Evolutionary conservation across 2,113 vertebrate species (phyloP).

Genomic region (Macrotis lagotis): DNA sequence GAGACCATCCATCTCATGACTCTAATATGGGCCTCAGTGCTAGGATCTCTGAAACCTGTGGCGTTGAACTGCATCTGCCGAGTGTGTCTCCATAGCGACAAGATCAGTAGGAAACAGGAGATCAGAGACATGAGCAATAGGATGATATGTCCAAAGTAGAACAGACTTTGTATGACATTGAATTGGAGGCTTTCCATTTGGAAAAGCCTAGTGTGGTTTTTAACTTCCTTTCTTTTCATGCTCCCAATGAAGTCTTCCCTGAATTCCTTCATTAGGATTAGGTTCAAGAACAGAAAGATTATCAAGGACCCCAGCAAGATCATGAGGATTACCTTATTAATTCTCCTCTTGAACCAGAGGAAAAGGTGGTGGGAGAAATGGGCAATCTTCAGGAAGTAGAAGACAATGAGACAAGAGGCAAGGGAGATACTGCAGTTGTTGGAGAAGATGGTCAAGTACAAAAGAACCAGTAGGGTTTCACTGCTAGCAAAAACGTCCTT

Average conservation of each 20-base stretch:
- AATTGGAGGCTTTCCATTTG: no score
- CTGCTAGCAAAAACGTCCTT: background rate
- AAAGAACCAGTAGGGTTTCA: background rate
- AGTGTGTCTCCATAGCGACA: constrained; percentile 50
- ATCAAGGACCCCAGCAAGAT: background rate
- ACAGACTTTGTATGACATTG: no score
- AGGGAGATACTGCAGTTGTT: constrained; percentile 42
- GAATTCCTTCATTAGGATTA: no score
- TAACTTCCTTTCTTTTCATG: no score
- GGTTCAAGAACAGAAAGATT: no score
- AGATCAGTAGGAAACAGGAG: constrained; percentile 31
- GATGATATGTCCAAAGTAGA: no score
- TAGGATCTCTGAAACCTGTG: background rate
- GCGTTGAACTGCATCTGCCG: background rate
- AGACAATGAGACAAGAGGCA: constrained; percentile 14
- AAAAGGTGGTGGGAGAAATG: constrained; percentile 18
- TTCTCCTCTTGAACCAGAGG: constrained; percentile 50
- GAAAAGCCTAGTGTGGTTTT: no score
- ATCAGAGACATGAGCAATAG: background rate
- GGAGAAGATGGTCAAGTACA: no score
- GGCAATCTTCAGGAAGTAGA: constrained; percentile 57
- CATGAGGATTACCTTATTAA: constrained; percentile 18
- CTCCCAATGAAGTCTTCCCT: no score
- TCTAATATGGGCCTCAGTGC: constrained; percentile 15
- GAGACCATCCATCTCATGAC: constrained; percentile 51